A percentile compares a stretch with the other conserved stretches of the same genome.
Evolutionary conservation across 2,113 vertebrate genomes (phyloP).

Genomic region (Dipodomys stephensi): DNA sequence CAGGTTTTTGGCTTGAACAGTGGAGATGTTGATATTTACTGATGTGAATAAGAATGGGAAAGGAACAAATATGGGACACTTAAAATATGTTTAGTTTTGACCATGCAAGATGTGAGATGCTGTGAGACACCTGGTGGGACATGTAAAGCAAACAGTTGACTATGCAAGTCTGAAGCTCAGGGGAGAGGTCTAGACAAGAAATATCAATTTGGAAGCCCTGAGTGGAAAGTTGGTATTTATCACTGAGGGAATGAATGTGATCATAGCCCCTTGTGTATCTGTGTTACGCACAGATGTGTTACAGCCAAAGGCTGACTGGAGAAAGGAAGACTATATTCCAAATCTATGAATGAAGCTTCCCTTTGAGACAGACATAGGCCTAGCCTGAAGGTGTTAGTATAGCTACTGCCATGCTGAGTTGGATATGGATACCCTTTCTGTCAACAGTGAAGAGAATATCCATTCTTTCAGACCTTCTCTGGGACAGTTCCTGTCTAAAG

Average conservation of each 20-base stretch:
- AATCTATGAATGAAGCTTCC: slow-evolving; percentile 37
- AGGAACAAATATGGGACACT: neutral
- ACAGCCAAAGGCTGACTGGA: neutral
- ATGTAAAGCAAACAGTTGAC: slow-evolving; percentile 6
- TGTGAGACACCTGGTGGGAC: neutral
- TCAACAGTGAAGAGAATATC: slow-evolving; percentile 14
- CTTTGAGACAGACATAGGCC: neutral
- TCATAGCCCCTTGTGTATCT: neutral
- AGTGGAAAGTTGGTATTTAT: slow-evolving; percentile 50
- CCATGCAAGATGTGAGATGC: neutral
- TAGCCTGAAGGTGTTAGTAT: neutral
- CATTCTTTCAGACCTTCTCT: slow-evolving; percentile 30
- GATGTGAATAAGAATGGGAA: neutral
- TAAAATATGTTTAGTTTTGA: neutral
- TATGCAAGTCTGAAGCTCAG: neutral
- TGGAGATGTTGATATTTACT: neutral
- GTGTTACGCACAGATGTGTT: slow-evolving; percentile 35
- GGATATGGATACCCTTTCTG: slow-evolving; percentile 13
- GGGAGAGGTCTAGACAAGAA: slow-evolving; percentile 12
- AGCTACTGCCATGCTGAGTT: neutral
- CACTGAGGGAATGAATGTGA: slow-evolving; percentile 4
- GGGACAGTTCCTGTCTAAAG: slow-evolving; percentile 54
- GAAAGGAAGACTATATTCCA: slow-evolving; percentile 8
- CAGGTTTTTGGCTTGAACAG: neutral
- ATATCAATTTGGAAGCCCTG: slow-evolving; percentile 39